Percentiles rank a stretch among this genome's conserved stretches.
phyloP scores from a whole-genome alignment of 2,888 invertebrate genomes.

The Mallateleia sp. region DNA sequence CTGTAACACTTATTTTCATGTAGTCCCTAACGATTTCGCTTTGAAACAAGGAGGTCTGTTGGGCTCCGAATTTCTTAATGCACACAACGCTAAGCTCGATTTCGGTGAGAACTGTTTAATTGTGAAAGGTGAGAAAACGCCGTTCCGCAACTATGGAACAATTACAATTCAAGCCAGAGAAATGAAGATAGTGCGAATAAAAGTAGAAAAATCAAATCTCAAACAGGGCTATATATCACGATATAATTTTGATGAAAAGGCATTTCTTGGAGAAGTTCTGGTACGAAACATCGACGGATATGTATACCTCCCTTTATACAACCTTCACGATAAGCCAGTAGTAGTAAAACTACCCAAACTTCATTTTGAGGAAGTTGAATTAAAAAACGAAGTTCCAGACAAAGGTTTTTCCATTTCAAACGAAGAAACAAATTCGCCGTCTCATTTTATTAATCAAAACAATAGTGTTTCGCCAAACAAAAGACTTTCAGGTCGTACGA shows the following conservation, averaged over 20 bases:
- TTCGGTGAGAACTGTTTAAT: background rate
- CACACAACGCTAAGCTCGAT: background rate
- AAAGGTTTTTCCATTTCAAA: too few relatives aligned
- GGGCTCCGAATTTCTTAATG: background rate
- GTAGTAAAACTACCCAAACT: background rate
- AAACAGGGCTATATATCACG: slow-evolving; percentile 59
- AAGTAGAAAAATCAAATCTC: slow-evolving; percentile 44
- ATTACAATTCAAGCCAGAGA: slow-evolving; percentile 38
- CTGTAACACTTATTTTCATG: background rate
- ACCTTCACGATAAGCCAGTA: slow-evolving; percentile 45
- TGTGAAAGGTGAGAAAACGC: background rate
- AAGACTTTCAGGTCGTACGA: too few relatives aligned
- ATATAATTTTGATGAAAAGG: slow-evolving; percentile 29
- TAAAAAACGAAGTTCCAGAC: too few relatives aligned
- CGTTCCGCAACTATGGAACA: background rate
- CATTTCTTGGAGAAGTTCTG: slow-evolving; percentile 52
- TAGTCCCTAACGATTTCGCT: background rate
- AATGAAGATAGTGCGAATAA: slow-evolving; percentile 30
- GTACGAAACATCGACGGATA: slow-evolving; percentile 59
- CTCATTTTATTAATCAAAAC: too few relatives aligned
- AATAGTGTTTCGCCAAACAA: too few relatives aligned
- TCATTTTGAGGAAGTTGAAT: too few relatives aligned
- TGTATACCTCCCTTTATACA: slow-evolving; percentile 62
- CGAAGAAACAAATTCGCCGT: too few relatives aligned
- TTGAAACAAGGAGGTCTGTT: background rate